Evolutionary conservation across 1,140 invertebrate genomes (phyloP).

Genomic region (Drosophila sp.): DNA sequence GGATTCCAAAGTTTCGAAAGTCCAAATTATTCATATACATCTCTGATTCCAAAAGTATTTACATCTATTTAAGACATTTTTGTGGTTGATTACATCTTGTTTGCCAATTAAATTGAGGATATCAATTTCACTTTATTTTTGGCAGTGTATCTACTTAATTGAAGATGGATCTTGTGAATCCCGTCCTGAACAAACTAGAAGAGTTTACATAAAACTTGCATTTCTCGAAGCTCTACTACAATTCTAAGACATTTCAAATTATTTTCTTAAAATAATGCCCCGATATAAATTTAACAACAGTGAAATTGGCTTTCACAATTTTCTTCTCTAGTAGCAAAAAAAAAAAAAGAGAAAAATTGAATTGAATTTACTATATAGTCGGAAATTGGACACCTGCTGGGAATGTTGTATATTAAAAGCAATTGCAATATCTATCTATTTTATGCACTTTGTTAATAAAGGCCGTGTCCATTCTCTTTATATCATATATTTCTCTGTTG

Average conservation of each 20-base stretch:
- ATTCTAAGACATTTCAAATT: not conserved
- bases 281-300: not conserved
- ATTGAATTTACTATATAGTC: not conserved
- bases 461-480: constrained; percentile 11
- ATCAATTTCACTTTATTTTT: too few relatives aligned
- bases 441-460: constrained; percentile 42
- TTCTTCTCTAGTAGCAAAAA: not conserved
- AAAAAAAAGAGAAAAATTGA: not conserved
- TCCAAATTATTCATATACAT: too few relatives aligned
- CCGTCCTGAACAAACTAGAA: too few relatives aligned
- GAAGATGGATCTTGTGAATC: too few relatives aligned
- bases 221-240: too few relatives aligned
- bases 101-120: too few relatives aligned
- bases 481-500: constrained; percentile 23
- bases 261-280: not conserved
- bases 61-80: too few relatives aligned
- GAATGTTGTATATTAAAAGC: constrained; percentile 35
- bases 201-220: too few relatives aligned
- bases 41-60: too few relatives aligned
- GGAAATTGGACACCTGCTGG: constrained; percentile 8
- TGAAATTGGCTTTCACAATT: constrained; percentile 3
- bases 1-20: too few relatives aligned
- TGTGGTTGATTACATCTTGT: too few relatives aligned
- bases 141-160: too few relatives aligned
- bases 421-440: constrained; percentile 49